Base-by-base conservation (phyloP, 2,888 invertebrate species). In the Dasypogon diadema region DNA sequence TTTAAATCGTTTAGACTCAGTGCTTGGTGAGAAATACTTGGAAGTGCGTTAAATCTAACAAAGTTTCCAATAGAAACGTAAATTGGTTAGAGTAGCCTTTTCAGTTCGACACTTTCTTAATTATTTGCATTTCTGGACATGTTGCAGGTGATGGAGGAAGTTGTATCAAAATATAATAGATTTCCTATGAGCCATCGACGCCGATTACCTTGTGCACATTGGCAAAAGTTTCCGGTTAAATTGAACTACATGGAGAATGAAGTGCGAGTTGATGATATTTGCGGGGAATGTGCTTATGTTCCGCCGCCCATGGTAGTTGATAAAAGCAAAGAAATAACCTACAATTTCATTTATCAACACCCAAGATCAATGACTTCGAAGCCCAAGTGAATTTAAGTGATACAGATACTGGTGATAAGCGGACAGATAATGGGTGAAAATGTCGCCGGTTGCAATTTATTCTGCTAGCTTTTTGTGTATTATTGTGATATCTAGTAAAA, bases 181-280 rank as follows among this genome's bases (percentile, higher is more conserved):
- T 76, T 76, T 63, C 76, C 76, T 21, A 76, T 60, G 58, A 76
- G 76, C 37, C 51, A 63, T 24, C 24, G n/a, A 6, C 58, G 76
- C 30, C 63, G 76, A 24, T 30, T 76, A 30, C 76, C 76, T 16
- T 76, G 76, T 48, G 10, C 14, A 12, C 76, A 76, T 65, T 76
- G 76, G 76, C 22, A 76, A 42, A 55, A 42, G 16, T 76, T 76
- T 54, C 76, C 76, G 14, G 58, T 76, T n/a, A 60, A 60, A 37
- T 10, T 37, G 3, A 60, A 21, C 3, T 8, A 26, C 30, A 16
- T 26, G 26, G 34, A 30, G 8, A 21, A 18, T 18, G 42, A 16
- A 4, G 37, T 18, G 18, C 34, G 18, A 21, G 16, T 30, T 8
- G 18, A 37, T 37, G 60, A 34, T 12, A 12, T 18, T 34, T 60